These are phyloP conservation scores for Gymnorhina tibicen DNA, from an alignment of 2,113 vertebrate species.

Conservation along the genomic window DNA sequence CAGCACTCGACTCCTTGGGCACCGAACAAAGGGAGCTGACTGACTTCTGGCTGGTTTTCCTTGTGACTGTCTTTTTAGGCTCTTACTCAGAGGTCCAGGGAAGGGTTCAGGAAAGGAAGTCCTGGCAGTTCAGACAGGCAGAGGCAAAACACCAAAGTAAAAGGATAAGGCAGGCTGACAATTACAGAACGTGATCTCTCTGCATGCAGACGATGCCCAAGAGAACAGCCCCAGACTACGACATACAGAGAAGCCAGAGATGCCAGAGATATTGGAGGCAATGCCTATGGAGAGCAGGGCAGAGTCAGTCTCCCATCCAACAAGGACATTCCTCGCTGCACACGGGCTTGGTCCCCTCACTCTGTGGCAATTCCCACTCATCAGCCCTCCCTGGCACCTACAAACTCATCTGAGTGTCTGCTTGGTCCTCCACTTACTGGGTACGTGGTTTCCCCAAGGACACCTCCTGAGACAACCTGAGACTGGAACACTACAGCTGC, in stretches of 20 bases:
- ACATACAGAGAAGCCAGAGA: slow-evolving; percentile 72
- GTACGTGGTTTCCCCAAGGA: accelerated
- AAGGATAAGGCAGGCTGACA: slow-evolving; percentile 49
- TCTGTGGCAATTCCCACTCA: not conserved
- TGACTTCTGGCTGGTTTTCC: not conserved
- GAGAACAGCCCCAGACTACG: slow-evolving; percentile 72
- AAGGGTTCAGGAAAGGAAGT: slow-evolving; percentile 53
- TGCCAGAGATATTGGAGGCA: slow-evolving; percentile 26
- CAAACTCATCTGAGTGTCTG: not conserved
- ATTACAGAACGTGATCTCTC: slow-evolving; percentile 23
- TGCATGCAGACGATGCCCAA: slow-evolving; percentile 71
- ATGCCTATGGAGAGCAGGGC: slow-evolving; percentile 37
- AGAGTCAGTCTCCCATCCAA: slow-evolving; percentile 26
- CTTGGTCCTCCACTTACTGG: not conserved
- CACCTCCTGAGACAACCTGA: not conserved
- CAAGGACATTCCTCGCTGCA: not conserved
- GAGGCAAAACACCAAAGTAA: slow-evolving; percentile 43
- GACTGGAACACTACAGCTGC: not conserved
- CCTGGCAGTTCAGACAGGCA: slow-evolving; percentile 54
- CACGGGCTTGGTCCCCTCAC: not conserved
- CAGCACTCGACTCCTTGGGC: not conserved
- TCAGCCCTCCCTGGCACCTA: not conserved
- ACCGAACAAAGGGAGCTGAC: not conserved
- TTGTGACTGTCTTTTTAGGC: not conserved
- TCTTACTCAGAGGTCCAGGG: slow-evolving; percentile 1